Evolutionary conservation across 2,888 invertebrate genomes (phyloP).

Genomic region (Chesias legatella): DNA sequence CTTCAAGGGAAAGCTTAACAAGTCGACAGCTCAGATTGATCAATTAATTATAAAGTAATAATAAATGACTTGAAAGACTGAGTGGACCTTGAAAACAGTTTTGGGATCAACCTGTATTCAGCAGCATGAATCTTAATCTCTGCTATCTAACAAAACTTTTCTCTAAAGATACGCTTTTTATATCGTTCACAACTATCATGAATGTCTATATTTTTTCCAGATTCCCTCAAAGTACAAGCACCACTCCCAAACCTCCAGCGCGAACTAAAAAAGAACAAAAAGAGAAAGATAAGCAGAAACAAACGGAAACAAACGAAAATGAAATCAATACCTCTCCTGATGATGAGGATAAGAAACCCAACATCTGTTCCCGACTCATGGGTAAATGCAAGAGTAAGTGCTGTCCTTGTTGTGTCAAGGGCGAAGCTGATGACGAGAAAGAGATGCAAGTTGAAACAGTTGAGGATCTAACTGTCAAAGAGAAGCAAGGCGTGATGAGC

Average conservation of each 20-base stretch:
- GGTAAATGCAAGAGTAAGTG: conserved; percentile 67
- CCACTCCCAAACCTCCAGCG: conserved; percentile 69
- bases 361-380: conserved; percentile 61
- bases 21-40: conserved; percentile 10
- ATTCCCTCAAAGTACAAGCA: conserved; percentile 72
- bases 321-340: conserved; percentile 28
- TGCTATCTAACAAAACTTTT: too few relatives aligned
- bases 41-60: background rate
- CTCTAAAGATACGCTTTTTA: too few relatives aligned
- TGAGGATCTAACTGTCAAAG: conserved; percentile 29
- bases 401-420: conserved; percentile 71
- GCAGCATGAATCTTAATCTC: too few relatives aligned
- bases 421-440: conserved; percentile 45
- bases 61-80: too few relatives aligned
- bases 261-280: conserved; percentile 52
- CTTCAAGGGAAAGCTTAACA: conserved; percentile 17
- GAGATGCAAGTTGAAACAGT: conserved; percentile 21
- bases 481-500: conserved; percentile 51
- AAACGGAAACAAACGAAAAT: conserved; percentile 14
- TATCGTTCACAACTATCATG: too few relatives aligned
- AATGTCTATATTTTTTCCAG: conserved; percentile 44
- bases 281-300: conserved; percentile 31
- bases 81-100: too few relatives aligned
- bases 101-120: too few relatives aligned
- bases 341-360: conserved; percentile 42